Evolutionary conservation across 2,888 invertebrate species (phyloP).

Genomic region (Lasius platythorax): DNA sequence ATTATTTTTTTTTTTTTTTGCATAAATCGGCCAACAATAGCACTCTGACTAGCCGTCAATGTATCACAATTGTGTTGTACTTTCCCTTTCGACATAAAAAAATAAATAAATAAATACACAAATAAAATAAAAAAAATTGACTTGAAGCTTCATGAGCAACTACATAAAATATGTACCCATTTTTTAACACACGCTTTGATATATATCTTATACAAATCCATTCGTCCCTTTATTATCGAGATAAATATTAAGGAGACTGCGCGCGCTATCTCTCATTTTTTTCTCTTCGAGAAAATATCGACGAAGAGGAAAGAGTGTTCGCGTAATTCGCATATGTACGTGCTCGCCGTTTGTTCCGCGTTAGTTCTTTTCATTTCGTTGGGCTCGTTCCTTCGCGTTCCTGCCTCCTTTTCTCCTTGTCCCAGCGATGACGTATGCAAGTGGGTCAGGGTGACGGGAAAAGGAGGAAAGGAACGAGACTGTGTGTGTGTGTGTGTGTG

Average conservation of each 20-base stretch:
- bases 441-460: constrained; percentile 30
- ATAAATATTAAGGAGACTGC: neutral
- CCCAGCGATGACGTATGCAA: neutral
- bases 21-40: neutral
- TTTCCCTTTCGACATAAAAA: neutral
- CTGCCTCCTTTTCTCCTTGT: constrained; percentile 22
- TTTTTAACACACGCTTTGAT: neutral
- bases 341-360: neutral
- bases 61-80: neutral
- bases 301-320: neutral
- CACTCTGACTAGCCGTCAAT: neutral
- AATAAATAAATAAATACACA: neutral
- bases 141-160: neutral
- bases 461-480: neutral
- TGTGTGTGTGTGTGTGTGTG: too few relatives aligned
- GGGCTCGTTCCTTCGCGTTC: constrained; percentile 1
- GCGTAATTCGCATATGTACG: neutral
- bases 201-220: neutral
- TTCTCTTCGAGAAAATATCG: neutral
- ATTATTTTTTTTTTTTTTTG: neutral
- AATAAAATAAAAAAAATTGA: neutral
- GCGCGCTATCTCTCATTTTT: neutral
- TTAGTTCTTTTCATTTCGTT: neutral
- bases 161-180: neutral
- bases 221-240: neutral